Evolutionary conservation across 2,113 vertebrate species (phyloP).

Genomic region (Epinephelus fuscoguttatus): DNA sequence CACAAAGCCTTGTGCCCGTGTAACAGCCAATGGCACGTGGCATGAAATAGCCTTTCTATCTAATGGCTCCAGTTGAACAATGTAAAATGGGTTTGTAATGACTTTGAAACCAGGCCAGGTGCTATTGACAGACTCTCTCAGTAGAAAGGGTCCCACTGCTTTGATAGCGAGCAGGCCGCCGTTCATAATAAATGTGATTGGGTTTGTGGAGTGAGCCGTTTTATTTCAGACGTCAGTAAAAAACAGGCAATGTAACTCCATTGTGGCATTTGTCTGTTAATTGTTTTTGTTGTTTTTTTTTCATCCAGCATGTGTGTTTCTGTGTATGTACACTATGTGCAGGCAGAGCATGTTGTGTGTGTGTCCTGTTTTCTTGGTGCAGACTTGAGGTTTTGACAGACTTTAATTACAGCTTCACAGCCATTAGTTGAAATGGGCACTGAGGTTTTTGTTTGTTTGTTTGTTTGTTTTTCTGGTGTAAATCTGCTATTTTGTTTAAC

Average conservation of each 20-base stretch:
- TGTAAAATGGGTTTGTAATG: conserved; percentile 72
- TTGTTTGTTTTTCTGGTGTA: neutral
- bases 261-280: conserved; percentile 1
- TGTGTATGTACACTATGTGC: neutral
- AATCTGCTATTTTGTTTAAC: neutral
- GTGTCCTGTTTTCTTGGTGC: conserved; percentile 2
- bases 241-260: conserved; percentile 16
- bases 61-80: conserved; percentile 70
- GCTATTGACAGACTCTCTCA: conserved; percentile 62
- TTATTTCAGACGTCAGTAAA: conserved; percentile 44
- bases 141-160: conserved; percentile 55
- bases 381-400: neutral
- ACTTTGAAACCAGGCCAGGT: conserved; percentile 69
- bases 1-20: conserved; percentile 11
- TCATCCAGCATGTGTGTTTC: neutral
- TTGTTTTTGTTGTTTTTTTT: neutral
- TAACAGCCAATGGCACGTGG: conserved; percentile 36
- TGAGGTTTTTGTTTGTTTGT: neutral
- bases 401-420: neutral
- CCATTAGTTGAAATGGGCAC: neutral
- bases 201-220: conserved; percentile 5
- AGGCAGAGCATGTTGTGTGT: neutral
- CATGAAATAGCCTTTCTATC: conserved; percentile 56
- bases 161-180: conserved; percentile 26
- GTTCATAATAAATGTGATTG: conserved; percentile 36